These are phyloP conservation scores for Cervus canadensis DNA, from an alignment of 2,113 vertebrate genomes.

Conservation along the genomic window DNA sequence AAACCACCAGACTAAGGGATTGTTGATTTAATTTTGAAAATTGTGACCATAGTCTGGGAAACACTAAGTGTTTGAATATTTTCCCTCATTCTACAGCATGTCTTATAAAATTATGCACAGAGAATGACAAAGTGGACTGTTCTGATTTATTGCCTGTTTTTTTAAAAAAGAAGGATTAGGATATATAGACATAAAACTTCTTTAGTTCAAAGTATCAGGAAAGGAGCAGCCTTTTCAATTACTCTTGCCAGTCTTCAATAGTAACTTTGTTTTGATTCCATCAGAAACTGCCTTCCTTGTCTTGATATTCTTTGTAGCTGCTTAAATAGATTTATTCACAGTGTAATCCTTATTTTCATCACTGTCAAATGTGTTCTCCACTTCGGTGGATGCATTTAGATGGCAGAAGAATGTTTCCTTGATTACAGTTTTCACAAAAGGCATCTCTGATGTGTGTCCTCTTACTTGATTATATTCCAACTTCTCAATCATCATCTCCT, in stretches of 20 bases:
- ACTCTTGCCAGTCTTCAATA: background rate
- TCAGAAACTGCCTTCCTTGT: conserved; percentile 33
- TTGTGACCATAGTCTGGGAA: background rate
- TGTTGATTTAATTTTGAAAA: conserved; percentile 42
- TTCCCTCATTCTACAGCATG: background rate
- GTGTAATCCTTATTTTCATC: conserved; percentile 36
- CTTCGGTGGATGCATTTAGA: conserved; percentile 48
- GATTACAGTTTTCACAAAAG: conserved; percentile 41
- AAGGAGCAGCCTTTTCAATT: conserved; percentile 4
- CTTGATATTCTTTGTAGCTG: conserved; percentile 18
- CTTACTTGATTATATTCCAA: conserved; percentile 24
- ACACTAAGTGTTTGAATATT: conserved; percentile 23
- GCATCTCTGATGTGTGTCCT: background rate
- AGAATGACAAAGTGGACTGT: background rate
- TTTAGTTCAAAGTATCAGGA: conserved; percentile 23
- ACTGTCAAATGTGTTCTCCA: background rate
- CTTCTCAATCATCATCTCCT: conserved; percentile 1
- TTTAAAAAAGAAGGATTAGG: background rate
- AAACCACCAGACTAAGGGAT: background rate
- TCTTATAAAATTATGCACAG: conserved; percentile 16
- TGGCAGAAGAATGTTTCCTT: conserved; percentile 34
- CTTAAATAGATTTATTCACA: conserved; percentile 44
- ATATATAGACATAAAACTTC: background rate
- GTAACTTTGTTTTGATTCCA: conserved; percentile 50
- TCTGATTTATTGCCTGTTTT: conserved; percentile 6